phyloP scores from a whole-genome alignment of 2,113 vertebrate genomes.

The Strigops habroptila region DNA sequence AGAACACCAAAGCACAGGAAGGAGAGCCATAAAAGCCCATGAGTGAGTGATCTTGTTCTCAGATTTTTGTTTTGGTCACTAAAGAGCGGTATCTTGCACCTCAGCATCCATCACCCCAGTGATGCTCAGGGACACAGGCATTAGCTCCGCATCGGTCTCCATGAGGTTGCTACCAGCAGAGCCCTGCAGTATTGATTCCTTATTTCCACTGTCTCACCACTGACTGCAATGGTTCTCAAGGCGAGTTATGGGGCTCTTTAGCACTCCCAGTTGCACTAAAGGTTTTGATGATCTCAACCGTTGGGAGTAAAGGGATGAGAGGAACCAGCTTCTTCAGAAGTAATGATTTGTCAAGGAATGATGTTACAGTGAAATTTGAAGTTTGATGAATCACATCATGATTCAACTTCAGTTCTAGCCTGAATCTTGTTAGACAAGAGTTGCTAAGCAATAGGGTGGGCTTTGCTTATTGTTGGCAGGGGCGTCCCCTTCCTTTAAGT shows the following conservation, averaged over 20 bases:
- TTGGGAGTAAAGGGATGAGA: neutral
- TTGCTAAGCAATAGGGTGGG: neutral
- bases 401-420: neutral
- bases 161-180: neutral
- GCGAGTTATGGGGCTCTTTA: neutral
- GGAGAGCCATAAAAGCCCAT: neutral
- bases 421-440: neutral
- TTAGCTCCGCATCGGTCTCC: rapidly evolving
- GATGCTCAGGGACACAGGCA: neutral
- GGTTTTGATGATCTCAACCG: neutral
- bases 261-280: neutral
- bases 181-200: neutral
- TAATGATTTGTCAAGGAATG: neutral
- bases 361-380: neutral
- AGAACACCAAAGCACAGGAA: neutral
- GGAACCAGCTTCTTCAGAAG: neutral
- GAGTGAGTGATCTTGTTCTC: neutral
- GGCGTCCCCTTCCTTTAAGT: neutral
- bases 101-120: neutral
- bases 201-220: neutral
- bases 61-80: neutral
- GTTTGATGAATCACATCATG: neutral
- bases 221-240: neutral
- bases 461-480: neutral
- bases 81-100: neutral